Evolutionary conservation across 2,797 vertebrate genomes (phyloP).

Genomic region (Bradypodion ventrale): DNA sequence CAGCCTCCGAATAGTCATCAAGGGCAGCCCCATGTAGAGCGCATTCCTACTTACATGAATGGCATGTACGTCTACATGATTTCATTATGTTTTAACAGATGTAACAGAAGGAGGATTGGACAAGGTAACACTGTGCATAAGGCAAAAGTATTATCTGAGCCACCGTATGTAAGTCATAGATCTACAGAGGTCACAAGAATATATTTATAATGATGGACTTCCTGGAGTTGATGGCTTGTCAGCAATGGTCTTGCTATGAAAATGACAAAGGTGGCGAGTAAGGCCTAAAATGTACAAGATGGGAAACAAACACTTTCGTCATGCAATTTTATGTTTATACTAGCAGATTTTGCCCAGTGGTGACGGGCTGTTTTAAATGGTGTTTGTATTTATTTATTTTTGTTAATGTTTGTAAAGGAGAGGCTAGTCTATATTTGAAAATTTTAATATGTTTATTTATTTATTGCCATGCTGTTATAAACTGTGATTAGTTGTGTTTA

Average conservation of each 20-base stretch:
- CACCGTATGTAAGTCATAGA: slow-evolving; percentile 43
- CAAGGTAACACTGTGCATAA: slow-evolving; percentile 25
- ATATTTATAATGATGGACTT: slow-evolving; percentile 47
- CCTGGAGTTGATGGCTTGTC: slow-evolving; percentile 42
- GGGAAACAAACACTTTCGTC: slow-evolving; percentile 46
- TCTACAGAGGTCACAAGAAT: slow-evolving; percentile 37
- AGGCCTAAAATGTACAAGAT: slow-evolving; percentile 38
- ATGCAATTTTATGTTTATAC: neutral
- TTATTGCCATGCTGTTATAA: too few species aligned
- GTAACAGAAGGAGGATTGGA: slow-evolving; percentile 27
- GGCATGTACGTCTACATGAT: neutral
- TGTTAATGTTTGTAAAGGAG: too few species aligned
- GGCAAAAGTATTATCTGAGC: slow-evolving; percentile 38
- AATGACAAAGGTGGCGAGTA: slow-evolving; percentile 1
- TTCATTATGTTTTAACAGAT: slow-evolving; percentile 25
- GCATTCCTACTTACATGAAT: too few species aligned
- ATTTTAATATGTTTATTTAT: too few species aligned
- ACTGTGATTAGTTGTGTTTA: too few species aligned
- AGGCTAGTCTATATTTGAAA: too few species aligned
- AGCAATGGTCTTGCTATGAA: slow-evolving; percentile 30
- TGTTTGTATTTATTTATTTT: too few species aligned
- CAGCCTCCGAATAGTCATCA: too few species aligned
- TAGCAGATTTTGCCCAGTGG: too few species aligned
- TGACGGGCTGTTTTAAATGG: too few species aligned
- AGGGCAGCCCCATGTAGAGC: too few species aligned